Conservation (phyloP, 2,888 invertebrate genomes). For the Latrodectus hesperus region DNA sequence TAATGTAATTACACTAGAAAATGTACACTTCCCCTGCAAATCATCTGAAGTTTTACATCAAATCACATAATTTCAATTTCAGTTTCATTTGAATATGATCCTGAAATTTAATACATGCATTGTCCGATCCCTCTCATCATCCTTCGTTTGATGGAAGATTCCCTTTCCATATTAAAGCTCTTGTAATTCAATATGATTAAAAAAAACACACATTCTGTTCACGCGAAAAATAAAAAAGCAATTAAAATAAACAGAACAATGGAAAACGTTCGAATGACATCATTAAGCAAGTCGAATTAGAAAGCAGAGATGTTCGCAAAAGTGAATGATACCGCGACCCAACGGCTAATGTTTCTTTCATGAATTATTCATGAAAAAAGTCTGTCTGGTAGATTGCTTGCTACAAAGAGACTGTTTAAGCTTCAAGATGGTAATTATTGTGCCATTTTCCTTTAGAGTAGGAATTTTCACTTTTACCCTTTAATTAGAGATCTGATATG, state of each 20-base stretch:
- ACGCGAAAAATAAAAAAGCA: neutral
- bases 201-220: neutral
- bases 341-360: slow-evolving; percentile 18
- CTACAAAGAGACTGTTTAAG: slow-evolving; percentile 7
- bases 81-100: too few species aligned
- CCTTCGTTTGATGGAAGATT: too few species aligned
- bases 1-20: too few species aligned
- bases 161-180: neutral
- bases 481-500: too few species aligned
- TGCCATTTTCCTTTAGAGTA: slow-evolving; percentile 39
- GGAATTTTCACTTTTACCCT: too few species aligned
- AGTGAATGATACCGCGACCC: slow-evolving; percentile 13
- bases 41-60: too few species aligned
- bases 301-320: slow-evolving; percentile 12
- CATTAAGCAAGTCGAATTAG: slow-evolving; percentile 55
- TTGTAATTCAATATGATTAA: neutral
- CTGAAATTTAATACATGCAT: neutral
- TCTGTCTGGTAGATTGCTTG: slow-evolving; percentile 39
- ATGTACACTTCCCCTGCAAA: too few species aligned
- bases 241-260: slow-evolving; percentile 8
- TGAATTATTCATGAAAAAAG: slow-evolving; percentile 48
- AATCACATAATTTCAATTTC: too few species aligned
- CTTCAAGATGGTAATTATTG: slow-evolving; percentile 45
- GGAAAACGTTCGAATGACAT: slow-evolving; percentile 15
- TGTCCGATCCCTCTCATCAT: neutral